These are phyloP conservation scores for Menidia beryllina DNA, from an alignment of 2,113 vertebrate species.

Conservation along the genomic window DNA sequence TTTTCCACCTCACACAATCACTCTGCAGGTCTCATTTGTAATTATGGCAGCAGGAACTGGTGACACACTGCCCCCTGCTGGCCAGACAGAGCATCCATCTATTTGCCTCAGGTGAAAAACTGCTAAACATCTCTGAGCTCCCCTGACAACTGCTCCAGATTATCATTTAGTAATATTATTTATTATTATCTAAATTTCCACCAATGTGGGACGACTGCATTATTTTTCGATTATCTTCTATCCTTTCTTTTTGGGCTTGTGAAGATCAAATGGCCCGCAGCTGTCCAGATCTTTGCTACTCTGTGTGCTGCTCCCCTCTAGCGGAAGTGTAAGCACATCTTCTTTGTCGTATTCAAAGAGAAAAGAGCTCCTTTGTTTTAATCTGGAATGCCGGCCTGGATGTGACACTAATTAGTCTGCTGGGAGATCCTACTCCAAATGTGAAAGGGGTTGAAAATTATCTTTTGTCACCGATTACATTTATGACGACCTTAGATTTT, in stretches of 20 bases:
- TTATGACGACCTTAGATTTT: not conserved
- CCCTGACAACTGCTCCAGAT: conserved; percentile 5
- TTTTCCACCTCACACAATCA: conserved; percentile 39
- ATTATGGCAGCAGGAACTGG: conserved; percentile 6
- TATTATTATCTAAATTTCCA: too few relatives aligned
- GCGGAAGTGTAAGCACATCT: conserved; percentile 37
- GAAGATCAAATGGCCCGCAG: conserved; percentile 4
- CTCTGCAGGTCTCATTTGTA: conserved; percentile 32
- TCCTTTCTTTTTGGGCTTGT: conserved; percentile 2
- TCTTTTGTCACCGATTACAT: not conserved
- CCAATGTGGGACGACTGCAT: too few relatives aligned
- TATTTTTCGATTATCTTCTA: too few relatives aligned
- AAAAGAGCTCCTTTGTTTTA: conserved; percentile 2
- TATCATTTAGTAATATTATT: too few relatives aligned
- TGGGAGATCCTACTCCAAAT: not conserved
- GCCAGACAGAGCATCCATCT: not conserved
- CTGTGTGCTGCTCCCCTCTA: conserved; percentile 63
- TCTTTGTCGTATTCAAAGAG: not conserved
- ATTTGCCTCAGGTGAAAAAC: not conserved
- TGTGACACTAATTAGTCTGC: conserved; percentile 8
- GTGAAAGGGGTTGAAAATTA: conserved; percentile 4
- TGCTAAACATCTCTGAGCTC: not conserved
- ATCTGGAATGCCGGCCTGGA: conserved; percentile 18
- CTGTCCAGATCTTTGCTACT: conserved; percentile 1
- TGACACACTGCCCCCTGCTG: conserved; percentile 71